These are phyloP conservation scores for Bellardia bayeri DNA, from an alignment of 2,888 invertebrate species.

Conservation along the genomic window DNA sequence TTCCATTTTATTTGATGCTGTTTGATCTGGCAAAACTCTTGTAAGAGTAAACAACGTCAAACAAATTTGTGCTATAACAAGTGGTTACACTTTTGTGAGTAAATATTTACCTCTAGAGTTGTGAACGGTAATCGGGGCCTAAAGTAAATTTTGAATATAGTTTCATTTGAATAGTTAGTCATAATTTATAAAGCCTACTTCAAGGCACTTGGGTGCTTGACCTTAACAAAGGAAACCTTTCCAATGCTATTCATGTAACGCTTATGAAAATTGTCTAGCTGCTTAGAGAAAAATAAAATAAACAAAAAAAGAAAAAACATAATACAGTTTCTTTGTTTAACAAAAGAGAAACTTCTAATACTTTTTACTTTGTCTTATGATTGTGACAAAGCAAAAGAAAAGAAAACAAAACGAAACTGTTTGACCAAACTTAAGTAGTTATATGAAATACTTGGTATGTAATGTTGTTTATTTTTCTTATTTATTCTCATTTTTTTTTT, in stretches of 20 bases:
- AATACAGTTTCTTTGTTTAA: constrained; percentile 26
- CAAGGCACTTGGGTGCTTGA: constrained; percentile 25
- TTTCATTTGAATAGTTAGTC: neutral
- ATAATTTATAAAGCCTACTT: constrained; percentile 18
- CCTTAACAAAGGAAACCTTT: constrained; percentile 40
- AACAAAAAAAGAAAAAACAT: no score
- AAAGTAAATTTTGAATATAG: neutral
- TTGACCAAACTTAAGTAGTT: constrained; percentile 68
- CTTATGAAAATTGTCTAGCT: constrained; percentile 16
- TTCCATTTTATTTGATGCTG: no score
- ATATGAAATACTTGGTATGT: constrained; percentile 44
- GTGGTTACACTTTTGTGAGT: no score
- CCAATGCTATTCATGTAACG: neutral
- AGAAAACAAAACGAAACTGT: constrained; percentile 60
- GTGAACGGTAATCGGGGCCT: no score
- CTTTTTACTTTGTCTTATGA: constrained; percentile 50
- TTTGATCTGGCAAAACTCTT: no score
- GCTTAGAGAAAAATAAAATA: no score
- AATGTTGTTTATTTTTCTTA: constrained; percentile 29
- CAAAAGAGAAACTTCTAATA: constrained; percentile 27
- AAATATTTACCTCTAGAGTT: no score
- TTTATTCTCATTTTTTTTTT: neutral
- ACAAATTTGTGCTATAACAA: no score
- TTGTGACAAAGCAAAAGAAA: constrained; percentile 48
- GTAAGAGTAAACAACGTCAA: no score